Conservation (phyloP, 2,888 invertebrate species). For the Nomada lathburiana region DNA sequence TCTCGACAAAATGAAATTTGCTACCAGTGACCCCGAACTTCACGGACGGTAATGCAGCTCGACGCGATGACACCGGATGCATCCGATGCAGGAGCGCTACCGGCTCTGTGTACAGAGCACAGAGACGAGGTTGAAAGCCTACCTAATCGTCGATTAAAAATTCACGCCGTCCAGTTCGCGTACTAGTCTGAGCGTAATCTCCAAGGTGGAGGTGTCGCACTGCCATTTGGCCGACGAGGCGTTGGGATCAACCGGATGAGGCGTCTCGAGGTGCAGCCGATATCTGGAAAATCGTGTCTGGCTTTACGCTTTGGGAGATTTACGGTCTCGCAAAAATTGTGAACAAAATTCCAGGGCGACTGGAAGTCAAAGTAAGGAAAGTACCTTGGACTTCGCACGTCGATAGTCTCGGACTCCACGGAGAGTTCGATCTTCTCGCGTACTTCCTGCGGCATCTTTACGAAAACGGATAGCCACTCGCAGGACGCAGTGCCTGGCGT, state of each 20-base stretch:
- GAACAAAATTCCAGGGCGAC: conserved; percentile 52
- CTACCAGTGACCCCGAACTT: not conserved
- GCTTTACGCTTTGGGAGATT: conserved; percentile 53
- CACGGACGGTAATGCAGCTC: not conserved
- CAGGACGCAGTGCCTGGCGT: conserved; percentile 92
- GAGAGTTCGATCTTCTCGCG: conserved; percentile 91
- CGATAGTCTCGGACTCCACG: conserved; percentile 83
- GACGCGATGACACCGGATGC: not conserved
- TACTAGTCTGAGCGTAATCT: conserved; percentile 90
- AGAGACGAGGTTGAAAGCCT: not conserved
- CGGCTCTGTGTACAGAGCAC: not conserved
- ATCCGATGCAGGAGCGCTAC: not conserved
- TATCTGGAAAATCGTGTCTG: conserved; percentile 85
- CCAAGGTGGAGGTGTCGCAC: conserved; percentile 87
- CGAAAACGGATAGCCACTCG: conserved; percentile 93
- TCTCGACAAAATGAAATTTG: conserved; percentile 9
- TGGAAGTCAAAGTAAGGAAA: conserved; percentile 49
- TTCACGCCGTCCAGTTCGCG: conserved; percentile 95
- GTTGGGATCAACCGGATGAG: conserved; percentile 93
- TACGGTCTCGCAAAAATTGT: conserved; percentile 85
- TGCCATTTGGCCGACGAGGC: conserved; percentile 93
- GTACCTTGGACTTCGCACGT: conserved; percentile 81
- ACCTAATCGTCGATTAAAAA: conserved; percentile 87
- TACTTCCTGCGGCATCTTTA: conserved; percentile 91
- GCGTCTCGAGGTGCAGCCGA: conserved; percentile 90